A percentile compares a stretch with the other conserved stretches of the same genome.
Evolutionary conservation across 2,888 invertebrate species (phyloP).

Genomic region (Ischnura elegans): DNA sequence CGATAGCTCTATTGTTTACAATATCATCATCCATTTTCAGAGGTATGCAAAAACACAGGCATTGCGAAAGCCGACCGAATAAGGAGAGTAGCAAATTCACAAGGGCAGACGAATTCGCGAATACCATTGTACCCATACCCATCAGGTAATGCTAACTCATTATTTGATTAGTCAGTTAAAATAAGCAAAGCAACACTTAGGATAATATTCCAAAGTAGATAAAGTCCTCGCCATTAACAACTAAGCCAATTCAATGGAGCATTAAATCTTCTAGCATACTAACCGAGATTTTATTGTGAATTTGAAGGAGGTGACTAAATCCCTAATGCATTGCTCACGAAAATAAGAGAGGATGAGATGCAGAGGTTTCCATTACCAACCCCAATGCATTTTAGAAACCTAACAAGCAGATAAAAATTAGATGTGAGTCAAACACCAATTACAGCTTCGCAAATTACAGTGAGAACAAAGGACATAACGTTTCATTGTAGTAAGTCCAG

Average conservation of each 20-base stretch:
- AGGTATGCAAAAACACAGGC: background rate
- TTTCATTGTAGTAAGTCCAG: no score
- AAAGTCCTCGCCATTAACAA: background rate
- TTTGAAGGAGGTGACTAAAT: no score
- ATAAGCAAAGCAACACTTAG: background rate
- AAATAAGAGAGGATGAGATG: no score
- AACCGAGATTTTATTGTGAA: no score
- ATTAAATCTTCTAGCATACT: no score
- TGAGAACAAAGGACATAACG: no score
- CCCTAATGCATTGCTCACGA: no score
- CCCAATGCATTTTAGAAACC: no score
- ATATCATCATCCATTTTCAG: background rate
- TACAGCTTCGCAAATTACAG: no score
- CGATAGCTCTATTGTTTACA: background rate
- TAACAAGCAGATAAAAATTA: no score
- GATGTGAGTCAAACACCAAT: no score
- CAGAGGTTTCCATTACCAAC: no score
- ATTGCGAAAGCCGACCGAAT: background rate
- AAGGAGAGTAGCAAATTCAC: background rate
- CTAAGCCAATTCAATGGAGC: background rate
- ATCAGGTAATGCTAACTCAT: background rate
- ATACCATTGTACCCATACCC: background rate
- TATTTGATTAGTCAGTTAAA: background rate
- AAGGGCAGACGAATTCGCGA: background rate
- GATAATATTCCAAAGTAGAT: background rate